phyloP scores from a whole-genome alignment of 2,113 vertebrate genomes.

The Pao palembangensis region DNA sequence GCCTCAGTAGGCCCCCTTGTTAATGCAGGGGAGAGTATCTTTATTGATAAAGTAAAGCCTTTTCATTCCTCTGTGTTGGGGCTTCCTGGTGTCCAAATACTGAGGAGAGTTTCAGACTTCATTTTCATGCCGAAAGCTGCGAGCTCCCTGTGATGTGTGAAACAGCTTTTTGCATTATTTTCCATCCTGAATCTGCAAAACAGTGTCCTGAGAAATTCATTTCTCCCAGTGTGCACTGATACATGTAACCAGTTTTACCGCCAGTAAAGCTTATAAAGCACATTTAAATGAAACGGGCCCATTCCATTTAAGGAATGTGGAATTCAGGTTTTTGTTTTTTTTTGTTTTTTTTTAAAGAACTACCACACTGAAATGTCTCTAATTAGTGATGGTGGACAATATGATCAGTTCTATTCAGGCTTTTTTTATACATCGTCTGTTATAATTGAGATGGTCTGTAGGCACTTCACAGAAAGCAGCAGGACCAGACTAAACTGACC shows the following conservation, averaged over 20 bases:
- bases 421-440: too few species aligned
- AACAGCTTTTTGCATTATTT: constrained; percentile 30
- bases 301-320: too few species aligned
- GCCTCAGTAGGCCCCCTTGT: constrained; percentile 56
- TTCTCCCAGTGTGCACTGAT: constrained; percentile 8
- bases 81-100: constrained; percentile 39
- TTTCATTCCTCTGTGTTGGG: constrained; percentile 30
- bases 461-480: too few species aligned
- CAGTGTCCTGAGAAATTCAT: constrained; percentile 16
- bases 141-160: constrained; percentile 41
- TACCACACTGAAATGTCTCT: constrained; percentile 4
- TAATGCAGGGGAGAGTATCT: constrained; percentile 42
- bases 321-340: too few species aligned
- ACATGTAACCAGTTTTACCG: too few species aligned
- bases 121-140: constrained; percentile 37
- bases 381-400: constrained; percentile 6
- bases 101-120: constrained; percentile 38
- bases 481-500: too few species aligned
- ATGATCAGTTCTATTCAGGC: too few species aligned
- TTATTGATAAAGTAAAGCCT: constrained; percentile 50
- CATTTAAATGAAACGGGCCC: too few species aligned
- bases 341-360: too few species aligned
- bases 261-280: too few species aligned
- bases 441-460: too few species aligned
- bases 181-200: constrained; percentile 7